Evolutionary conservation across 2,888 invertebrate species (phyloP), one percentile per base, ranked within the genome.

Genomic region (Ochropacha duplaris): DNA sequence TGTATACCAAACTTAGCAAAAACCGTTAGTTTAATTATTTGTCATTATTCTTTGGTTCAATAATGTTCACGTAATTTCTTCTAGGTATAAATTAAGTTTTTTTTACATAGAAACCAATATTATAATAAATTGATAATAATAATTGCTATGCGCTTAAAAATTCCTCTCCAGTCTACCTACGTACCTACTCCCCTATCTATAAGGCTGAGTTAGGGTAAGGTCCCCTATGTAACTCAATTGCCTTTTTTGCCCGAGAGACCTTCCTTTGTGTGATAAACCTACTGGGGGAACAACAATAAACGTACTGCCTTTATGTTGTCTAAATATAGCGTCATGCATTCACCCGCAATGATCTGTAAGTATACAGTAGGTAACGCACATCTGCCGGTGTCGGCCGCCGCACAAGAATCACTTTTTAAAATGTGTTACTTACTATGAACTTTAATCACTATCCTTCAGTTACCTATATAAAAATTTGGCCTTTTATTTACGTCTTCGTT

Each of bases 301-400:
- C 79, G 77, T 83, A 83, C 78, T 90, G 91, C 89, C 91, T 92
- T 92, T 87, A 82, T 84, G 85, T 85, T 83, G 80, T 87, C 90
- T 92, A 92, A 92, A 92, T 92, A 92, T 92, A 92, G 88, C 84
- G 72, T 71, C 71, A 79, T 77, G 78, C 79, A 76, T 81, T 82
- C 86, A 86, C 83, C 83, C 77, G 69, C 83, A 44, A 16, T 19
- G 79, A 74, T 76, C 78, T 70, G 75, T 68, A n/a, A n/a, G n/a
- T 76, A 72, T 71, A 80, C 82, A 76, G 85, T 84, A n/a, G n/a
- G n/a, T n/a, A 81, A 76, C 88, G 84, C 85, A 87, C 90, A 91
- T 90, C 91, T 90, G 90, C 81, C 78, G 73, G 73, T 28, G 28
- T 76, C 81, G 69, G 74, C 75, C 74, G 68, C 69, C 74, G 68